Conservation (phyloP, 1,140 invertebrate species). For the Ectropis grisescens region DNA sequence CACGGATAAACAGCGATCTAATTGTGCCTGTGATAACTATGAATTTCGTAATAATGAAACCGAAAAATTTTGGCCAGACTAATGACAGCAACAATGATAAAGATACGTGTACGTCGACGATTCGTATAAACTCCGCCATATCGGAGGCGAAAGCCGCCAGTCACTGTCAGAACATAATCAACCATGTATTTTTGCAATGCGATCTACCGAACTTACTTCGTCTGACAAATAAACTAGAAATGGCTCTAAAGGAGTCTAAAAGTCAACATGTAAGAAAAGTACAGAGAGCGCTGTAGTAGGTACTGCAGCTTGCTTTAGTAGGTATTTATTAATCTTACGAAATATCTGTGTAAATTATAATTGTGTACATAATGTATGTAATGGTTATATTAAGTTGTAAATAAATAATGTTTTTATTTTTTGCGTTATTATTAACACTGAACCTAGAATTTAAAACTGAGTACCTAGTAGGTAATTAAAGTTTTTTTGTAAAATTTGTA, state of each 20-base stretch:
- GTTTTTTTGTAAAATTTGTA: too few relatives aligned
- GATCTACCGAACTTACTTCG: constrained; percentile 59
- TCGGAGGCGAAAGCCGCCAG: constrained; percentile 44
- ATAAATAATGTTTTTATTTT: too few relatives aligned
- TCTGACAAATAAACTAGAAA: constrained; percentile 53
- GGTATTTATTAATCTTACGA: too few relatives aligned
- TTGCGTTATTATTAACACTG: too few relatives aligned
- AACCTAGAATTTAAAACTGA: too few relatives aligned
- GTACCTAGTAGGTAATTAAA: too few relatives aligned
- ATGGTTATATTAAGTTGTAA: too few relatives aligned
- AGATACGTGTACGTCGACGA: constrained; percentile 11
- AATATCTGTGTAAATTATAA: too few relatives aligned
- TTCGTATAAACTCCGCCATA: constrained; percentile 29
- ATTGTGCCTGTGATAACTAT: constrained; percentile 44
- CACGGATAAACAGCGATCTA: constrained; percentile 26
- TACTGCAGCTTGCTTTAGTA: too few relatives aligned
- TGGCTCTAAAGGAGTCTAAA: constrained; percentile 61
- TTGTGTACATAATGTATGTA: too few relatives aligned
- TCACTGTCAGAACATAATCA: constrained; percentile 48
- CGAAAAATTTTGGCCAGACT: constrained; percentile 32
- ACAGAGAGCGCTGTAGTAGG: constrained; percentile 55
- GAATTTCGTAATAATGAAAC: constrained; percentile 44
- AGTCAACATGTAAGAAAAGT: constrained; percentile 63
- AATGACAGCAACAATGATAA: constrained; percentile 13
- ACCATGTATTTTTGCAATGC: constrained; percentile 47